Evolutionary conservation across 1,140 invertebrate genomes (phyloP), one percentile per base, ranked within the genome.

Genomic region (Diachasmimorpha longicaudata): DNA sequence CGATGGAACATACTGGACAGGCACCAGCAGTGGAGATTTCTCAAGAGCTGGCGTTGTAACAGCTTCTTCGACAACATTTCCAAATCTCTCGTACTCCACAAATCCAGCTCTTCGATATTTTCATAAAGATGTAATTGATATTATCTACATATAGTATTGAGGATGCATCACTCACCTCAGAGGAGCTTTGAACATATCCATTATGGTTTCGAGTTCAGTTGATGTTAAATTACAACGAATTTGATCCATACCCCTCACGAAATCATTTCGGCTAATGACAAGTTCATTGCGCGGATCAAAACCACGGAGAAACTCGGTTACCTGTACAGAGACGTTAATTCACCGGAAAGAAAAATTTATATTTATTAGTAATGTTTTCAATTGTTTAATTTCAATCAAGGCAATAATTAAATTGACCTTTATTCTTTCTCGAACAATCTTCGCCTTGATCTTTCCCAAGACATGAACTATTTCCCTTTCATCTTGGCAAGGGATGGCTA

Each of bases 381-480:
- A 52, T 63, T 21, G 67, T 46, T 39, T 5, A 42, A n/a, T n/a
- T n/a, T n/a, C n/a, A n/a, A n/a, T n/a, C n/a, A n/a, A n/a, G n/a
- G n/a, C n/a, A n/a, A n/a, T n/a, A n/a, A n/a, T n/a, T n/a, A n/a
- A n/a, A 55, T 90, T 84, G 46, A 93, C 90, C 9, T 91, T 87
- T 0, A 93, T 87, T 31, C 92, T 89, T 77, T 93, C 93, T 55
- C 92, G 89, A 1, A 93, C 90, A 23, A 93, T 90, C 87, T 93
- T 92, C n/a, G 91, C 90, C 83, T 94, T 94, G 75, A 93, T 92
- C 84, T 93, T 93, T 6, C 93, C 93, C 14, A 94, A 86, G 70
- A 94, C 92, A 71, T 91, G 86, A 48, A 93, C 90, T 58, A 94
- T 93, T 79, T 93, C 90, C 42, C 90, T 91, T 80, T 93, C 90